Evolutionary conservation across 2,888 invertebrate genomes (phyloP), one percentile per base, ranked within the genome.

Genomic region (Eupeodes latifasciatus): DNA sequence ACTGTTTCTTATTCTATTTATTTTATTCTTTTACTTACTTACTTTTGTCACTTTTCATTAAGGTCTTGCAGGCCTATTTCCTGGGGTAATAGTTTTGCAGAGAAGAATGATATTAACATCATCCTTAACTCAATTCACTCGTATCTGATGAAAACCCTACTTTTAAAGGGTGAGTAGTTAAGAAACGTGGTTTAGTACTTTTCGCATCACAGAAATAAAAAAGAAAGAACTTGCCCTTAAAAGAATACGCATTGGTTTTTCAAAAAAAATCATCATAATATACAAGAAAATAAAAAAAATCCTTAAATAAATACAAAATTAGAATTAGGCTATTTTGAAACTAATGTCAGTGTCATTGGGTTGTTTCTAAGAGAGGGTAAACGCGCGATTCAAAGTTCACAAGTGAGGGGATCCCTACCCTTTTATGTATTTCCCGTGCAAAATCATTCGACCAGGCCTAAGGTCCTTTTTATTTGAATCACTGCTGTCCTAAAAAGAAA

Each of bases 401-500:
- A 2, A 27, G 27, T 27, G 27, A 1, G 27, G 27, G 27, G 27
- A 27, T 27, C 27, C 3, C 27, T 27, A 5, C 40, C 40, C 5
- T 40, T 49, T 34, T 9, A 27, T 19, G 27, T 7, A 2, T 10
- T 67, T 51, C 10, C 9, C 4, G 7, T 36, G 69, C 69, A 69
- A 12, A 53, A 53, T 49, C 57, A 1, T 47, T 40, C 57, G 59
- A 72, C 72, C 61, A n/a, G 16, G 1, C 5, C 5, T 61, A 6
- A 0, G 1, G 14, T 40, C 19, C 34, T 69, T 49, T 62, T 79
- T 40, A 10, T 69, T 74, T 44, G 51, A 84, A 80, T 77, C 72
- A 53, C 47, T 71, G 76, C 53, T 71, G 76, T 67, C 81, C 85
- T 74, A 74, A 81, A 72, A 87, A 72, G 59, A 81, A 85, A 75